Percentiles rank a stretch among this genome's conserved stretches.
phyloP scores from a whole-genome alignment of 1,140 invertebrate genomes.

The Drosophila nikananu region DNA sequence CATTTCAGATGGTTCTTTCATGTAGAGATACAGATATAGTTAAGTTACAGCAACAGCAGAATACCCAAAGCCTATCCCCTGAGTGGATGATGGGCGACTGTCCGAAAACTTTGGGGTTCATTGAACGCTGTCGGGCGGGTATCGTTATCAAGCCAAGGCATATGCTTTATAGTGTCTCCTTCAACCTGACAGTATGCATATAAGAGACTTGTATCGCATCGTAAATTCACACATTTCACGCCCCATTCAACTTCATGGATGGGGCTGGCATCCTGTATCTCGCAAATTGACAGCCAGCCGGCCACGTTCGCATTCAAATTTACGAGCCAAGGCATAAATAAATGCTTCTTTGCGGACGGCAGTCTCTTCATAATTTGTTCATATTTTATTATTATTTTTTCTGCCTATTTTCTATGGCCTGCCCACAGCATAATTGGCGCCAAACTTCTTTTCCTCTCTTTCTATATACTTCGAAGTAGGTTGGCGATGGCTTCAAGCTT shows the following conservation, averaged over 20 bases:
- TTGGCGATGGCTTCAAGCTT: conserved; percentile 43
- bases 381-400: conserved; percentile 43
- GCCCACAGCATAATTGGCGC: conserved; percentile 74
- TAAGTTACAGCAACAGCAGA: conserved; percentile 31
- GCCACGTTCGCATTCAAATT: conserved; percentile 71
- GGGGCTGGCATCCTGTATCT: conserved; percentile 62
- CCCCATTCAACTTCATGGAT: conserved; percentile 57
- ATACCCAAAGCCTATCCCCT: neutral
- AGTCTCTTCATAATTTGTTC: conserved; percentile 62
- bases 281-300: conserved; percentile 72
- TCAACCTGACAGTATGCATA: conserved; percentile 52
- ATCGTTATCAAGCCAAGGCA: conserved; percentile 20
- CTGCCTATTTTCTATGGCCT: conserved; percentile 26
- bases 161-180: conserved; percentile 23
- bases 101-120: conserved; percentile 56
- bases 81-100: conserved; percentile 17
- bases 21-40: neutral
- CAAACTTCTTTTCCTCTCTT: conserved; percentile 48
- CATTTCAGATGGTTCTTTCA: conserved; percentile 6
- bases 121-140: conserved; percentile 63
- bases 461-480: conserved; percentile 43
- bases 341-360: conserved; percentile 22
- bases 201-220: conserved; percentile 47
- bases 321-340: conserved; percentile 71
- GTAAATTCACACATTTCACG: conserved; percentile 78